These are phyloP conservation scores for Julus scandinavius DNA, from an alignment of 2,888 invertebrate genomes.

Conservation along the genomic window DNA sequence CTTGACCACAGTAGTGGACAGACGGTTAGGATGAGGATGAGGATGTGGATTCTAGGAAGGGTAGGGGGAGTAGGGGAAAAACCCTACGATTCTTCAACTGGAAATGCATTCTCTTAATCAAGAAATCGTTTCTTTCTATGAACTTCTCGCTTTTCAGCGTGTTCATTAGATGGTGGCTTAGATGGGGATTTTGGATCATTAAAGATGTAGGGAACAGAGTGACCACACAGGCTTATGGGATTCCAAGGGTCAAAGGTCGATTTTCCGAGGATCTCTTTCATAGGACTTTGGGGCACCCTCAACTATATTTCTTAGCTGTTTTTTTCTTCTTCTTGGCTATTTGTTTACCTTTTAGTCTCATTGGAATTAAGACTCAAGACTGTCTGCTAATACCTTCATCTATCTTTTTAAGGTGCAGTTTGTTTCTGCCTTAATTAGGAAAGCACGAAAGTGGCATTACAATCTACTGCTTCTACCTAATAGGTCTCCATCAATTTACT, in stretches of 20 bases:
- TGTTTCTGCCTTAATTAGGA: conserved; percentile 31
- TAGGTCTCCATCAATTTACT: not conserved
- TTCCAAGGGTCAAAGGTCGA: not conserved
- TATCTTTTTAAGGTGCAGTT: conserved; percentile 40
- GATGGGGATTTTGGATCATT: not conserved
- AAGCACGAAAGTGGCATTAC: conserved; percentile 24
- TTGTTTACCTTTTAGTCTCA: conserved; percentile 14
- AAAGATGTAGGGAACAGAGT: not conserved
- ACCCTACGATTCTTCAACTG: not conserved
- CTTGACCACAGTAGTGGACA: not conserved
- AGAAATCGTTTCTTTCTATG: conserved; percentile 28
- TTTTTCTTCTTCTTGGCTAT: not conserved
- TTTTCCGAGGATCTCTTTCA: not conserved
- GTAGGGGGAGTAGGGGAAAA: not conserved
- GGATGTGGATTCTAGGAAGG: too few relatives aligned
- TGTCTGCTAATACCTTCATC: not conserved
- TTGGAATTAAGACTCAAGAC: conserved; percentile 5
- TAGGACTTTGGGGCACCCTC: not conserved
- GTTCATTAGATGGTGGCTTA: not conserved
- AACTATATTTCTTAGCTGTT: not conserved
- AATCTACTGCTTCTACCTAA: not conserved
- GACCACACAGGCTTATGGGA: not conserved
- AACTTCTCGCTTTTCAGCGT: not conserved
- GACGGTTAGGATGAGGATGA: not conserved
- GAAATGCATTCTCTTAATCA: conserved; percentile 17